Conservation (phyloP, 2,797 vertebrate genomes). For the Dryobates pubescens region DNA sequence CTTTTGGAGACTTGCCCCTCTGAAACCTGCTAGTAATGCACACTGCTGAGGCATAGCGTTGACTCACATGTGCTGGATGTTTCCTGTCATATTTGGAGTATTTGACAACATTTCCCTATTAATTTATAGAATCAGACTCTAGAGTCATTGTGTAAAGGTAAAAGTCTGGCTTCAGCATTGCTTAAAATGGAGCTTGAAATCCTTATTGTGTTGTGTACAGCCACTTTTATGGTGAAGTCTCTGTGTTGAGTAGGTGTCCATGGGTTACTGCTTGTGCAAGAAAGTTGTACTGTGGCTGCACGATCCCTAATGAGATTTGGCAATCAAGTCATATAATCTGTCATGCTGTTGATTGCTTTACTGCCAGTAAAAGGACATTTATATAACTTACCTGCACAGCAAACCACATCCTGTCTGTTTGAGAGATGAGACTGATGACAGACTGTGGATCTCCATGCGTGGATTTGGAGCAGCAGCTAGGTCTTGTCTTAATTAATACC, state of each 20-base stretch:
- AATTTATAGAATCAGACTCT: not conserved
- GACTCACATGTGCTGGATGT: not conserved
- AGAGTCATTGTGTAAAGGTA: not conserved
- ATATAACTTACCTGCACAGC: slow-evolving; percentile 82
- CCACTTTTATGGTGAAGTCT: not conserved
- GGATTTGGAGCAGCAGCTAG: slow-evolving; percentile 39
- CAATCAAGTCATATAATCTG: slow-evolving; percentile 48
- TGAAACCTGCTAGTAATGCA: not conserved
- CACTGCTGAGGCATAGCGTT: not conserved
- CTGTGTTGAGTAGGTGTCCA: slow-evolving; percentile 22
- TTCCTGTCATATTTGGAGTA: not conserved
- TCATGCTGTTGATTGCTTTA: slow-evolving; percentile 80
- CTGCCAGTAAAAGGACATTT: slow-evolving; percentile 81
- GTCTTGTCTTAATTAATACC: slow-evolving; percentile 37
- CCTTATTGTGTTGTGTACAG: not conserved
- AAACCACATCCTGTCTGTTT: slow-evolving; percentile 80
- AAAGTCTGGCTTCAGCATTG: not conserved
- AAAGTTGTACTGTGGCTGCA: slow-evolving; percentile 13
- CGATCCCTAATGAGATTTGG: slow-evolving; percentile 70
- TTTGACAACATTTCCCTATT: not conserved
- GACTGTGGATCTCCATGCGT: slow-evolving; percentile 2
- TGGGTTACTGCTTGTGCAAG: slow-evolving; percentile 61
- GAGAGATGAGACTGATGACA: slow-evolving; percentile 25
- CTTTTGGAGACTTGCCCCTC: not conserved
- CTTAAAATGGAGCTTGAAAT: not conserved